These are phyloP conservation scores for Sparidentex hasta DNA, from an alignment of 2,797 vertebrate species.

Conservation along the genomic window DNA sequence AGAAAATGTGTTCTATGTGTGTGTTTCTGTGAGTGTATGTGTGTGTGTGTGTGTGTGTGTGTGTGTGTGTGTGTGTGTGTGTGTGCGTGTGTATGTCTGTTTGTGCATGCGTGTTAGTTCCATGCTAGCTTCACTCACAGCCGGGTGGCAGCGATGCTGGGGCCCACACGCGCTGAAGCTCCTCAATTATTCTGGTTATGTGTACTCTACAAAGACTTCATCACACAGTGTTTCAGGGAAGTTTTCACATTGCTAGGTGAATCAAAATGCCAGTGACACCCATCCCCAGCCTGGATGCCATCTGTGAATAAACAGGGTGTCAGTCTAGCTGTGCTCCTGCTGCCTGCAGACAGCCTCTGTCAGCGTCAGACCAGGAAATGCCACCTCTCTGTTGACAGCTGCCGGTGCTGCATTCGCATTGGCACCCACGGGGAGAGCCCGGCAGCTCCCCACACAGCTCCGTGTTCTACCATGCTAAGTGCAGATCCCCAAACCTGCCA, in stretches of 20 bases:
- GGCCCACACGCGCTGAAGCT: slow-evolving; percentile 77
- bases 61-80: slow-evolving; percentile 20
- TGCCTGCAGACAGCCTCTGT: slow-evolving; percentile 95
- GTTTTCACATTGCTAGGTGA: slow-evolving; percentile 88
- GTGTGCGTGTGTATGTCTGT: slow-evolving; percentile 26
- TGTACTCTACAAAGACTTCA: slow-evolving; percentile 90
- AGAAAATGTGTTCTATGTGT: slow-evolving; percentile 58
- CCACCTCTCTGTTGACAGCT: slow-evolving; percentile 96
- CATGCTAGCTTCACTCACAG: slow-evolving; percentile 60
- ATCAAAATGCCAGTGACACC: slow-evolving; percentile 94
- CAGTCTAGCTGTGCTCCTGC: slow-evolving; percentile 93
- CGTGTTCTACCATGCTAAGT: slow-evolving; percentile 66
- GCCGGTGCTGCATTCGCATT: slow-evolving; percentile 90
- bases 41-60: slow-evolving; percentile 20
- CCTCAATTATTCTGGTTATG: slow-evolving; percentile 88
- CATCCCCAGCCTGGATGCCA: slow-evolving; percentile 92
- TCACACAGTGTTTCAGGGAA: slow-evolving; percentile 86
- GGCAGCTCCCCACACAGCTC: slow-evolving; percentile 90
- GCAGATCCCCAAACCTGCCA: slow-evolving; percentile 73
- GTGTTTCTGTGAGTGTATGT: slow-evolving; percentile 34
- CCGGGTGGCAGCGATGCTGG: slow-evolving; percentile 71
- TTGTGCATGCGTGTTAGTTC: slow-evolving; percentile 31
- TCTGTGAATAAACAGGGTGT: slow-evolving; percentile 97
- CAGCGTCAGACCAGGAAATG: slow-evolving; percentile 94
- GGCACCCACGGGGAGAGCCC: slow-evolving; percentile 80